phyloP scores from a whole-genome alignment of 2,888 invertebrate genomes.

The Coelopa pilipes region DNA sequence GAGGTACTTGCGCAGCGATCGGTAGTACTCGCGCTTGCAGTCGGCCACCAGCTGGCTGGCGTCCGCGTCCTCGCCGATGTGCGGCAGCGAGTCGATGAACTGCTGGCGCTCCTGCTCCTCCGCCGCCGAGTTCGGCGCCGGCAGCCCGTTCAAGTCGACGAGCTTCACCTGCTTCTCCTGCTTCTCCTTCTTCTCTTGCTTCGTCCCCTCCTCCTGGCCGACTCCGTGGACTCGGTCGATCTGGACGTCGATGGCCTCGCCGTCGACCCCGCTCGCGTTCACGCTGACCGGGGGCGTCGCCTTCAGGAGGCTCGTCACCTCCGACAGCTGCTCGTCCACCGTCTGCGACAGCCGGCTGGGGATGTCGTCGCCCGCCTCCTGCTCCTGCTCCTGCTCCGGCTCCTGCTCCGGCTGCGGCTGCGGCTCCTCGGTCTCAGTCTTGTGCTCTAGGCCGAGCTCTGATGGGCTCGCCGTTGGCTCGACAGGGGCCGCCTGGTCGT shows the following conservation, averaged over 20 bases:
- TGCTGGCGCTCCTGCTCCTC: constrained; percentile 61
- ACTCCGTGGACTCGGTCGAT: constrained; percentile 19
- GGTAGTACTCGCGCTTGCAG: constrained; percentile 64
- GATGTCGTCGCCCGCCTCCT: constrained; percentile 7
- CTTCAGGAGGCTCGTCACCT: constrained; percentile 60
- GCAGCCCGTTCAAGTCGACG: constrained; percentile 47
- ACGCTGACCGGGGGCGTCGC: constrained; percentile 23
- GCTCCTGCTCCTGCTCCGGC: too few species aligned
- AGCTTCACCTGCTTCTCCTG: constrained; percentile 45
- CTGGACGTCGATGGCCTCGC: constrained; percentile 4
- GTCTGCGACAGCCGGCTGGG: constrained; percentile 51
- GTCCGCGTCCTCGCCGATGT: constrained; percentile 55
- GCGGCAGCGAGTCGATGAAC: constrained; percentile 63
- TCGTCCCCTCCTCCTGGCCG: too few species aligned
- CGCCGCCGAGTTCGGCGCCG: constrained; percentile 57
- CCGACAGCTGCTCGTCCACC: constrained; percentile 58
- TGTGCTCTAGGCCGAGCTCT: constrained; percentile 26
- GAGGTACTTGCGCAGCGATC: constrained; percentile 63
- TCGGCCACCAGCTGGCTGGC: constrained; percentile 59
- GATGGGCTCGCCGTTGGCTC: constrained; percentile 34
- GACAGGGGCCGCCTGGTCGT: neutral
- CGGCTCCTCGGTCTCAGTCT: too few species aligned
- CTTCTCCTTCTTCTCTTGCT: constrained; percentile 6
- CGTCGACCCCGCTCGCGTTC: constrained; percentile 17
- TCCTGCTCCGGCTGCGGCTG: too few species aligned